Base-by-base conservation (phyloP, 2,888 invertebrate species). In the Stramonita haemastoma region DNA sequence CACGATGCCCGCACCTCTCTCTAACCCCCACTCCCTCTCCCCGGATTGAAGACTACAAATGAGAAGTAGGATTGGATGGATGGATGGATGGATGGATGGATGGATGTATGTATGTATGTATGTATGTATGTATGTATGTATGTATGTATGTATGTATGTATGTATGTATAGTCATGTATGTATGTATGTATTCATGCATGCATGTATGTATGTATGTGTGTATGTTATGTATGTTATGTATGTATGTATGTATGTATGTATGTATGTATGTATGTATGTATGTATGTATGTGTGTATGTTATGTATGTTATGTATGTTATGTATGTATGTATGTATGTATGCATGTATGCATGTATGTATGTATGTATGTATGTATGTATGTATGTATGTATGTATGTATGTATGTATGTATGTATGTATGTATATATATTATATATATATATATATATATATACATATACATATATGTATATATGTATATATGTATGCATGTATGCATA, bases 131-230 rank as follows among this genome's bases (percentile, higher is more conserved):
- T 2, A 46, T 46, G 46, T 2, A 46, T 46, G 46, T 46, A 46
- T 1, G n/a, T n/a, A 11, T 2, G 36, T 46, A 26, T 83, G 81
- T 6, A 22, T 83, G 81, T 36, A 1, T 83, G 81, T 11, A 11
- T 84, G 29, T 56, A 15, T 84, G 84, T 84, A 5, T 84, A n/a
- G 83, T 56, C n/a, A n/a, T n/a, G 6, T 84, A 26, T 56, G n/a
- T 84, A 4, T 84, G 46, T 84, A n/a, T 84, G 83, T 84, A n/a
- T 84, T 46, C 56, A 4, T 84, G 46, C 56, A 56, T 84, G 46
- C 56, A 8, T 56, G 83, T 84, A 8, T 84, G n/a, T 84, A n/a
- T 84, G 34, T 81, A 19, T 81, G 34, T 36, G 34, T 26, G 19
- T 36, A 36, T 81, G 34, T n/a, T 17, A 19, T 81, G 36, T 26